Percentiles rank a stretch among this genome's conserved stretches.
Evolutionary conservation across 1,140 invertebrate species (phyloP).

Genomic region (Drosophila sucinea): DNA sequence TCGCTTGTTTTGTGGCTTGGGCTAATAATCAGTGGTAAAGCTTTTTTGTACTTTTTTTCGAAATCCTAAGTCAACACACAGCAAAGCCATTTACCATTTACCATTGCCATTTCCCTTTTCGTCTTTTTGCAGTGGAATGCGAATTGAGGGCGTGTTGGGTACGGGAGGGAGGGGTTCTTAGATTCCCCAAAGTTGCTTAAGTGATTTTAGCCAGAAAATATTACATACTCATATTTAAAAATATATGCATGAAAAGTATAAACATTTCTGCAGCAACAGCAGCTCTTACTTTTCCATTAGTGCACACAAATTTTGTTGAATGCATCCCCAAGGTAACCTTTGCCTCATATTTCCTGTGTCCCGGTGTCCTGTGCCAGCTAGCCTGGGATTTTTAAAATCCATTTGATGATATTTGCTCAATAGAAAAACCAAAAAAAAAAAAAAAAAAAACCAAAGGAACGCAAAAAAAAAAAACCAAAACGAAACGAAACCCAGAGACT

Average conservation of each 20-base stretch:
- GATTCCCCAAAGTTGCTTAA: conserved; percentile 40
- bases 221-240: conserved; percentile 46
- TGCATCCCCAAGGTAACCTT: conserved; percentile 73
- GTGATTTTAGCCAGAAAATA: conserved; percentile 59
- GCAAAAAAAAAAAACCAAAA: conserved; percentile 24
- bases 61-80: conserved; percentile 64
- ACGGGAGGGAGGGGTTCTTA: neutral
- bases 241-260: conserved; percentile 17
- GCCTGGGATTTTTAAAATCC: conserved; percentile 68
- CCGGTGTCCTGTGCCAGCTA: conserved; percentile 10
- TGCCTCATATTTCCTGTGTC: conserved; percentile 54
- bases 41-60: conserved; percentile 27
- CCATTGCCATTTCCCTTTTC: conserved; percentile 21
- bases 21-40: conserved; percentile 60
- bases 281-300: conserved; percentile 76
- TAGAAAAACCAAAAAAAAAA: conserved; percentile 31
- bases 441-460: conserved; percentile 25
- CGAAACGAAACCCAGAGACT: conserved; percentile 35
- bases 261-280: conserved; percentile 35
- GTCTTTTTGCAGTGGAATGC: neutral
- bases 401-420: conserved; percentile 70
- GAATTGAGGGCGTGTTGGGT: conserved; percentile 1
- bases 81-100: conserved; percentile 45
- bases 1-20: conserved; percentile 40
- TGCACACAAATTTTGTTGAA: conserved; percentile 71